Evolutionary conservation across 2,888 invertebrate genomes (phyloP).

Genomic region (Monoplex corrugatus): DNA sequence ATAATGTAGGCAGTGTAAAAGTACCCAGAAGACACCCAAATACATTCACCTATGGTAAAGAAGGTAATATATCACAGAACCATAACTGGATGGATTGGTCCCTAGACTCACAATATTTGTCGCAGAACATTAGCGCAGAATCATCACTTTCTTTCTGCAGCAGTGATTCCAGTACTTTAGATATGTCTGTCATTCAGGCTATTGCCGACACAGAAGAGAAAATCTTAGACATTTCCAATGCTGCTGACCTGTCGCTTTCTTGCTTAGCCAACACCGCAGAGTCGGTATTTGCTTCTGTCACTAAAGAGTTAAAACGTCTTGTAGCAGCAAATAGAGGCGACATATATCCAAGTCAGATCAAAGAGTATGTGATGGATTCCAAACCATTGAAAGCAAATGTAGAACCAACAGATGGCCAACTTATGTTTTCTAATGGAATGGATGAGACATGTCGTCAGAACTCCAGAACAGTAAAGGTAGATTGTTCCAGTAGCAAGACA

Average conservation of each 20-base stretch:
- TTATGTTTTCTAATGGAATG: neutral
- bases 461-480: neutral
- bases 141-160: neutral
- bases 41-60: neutral
- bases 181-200: neutral
- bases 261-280: neutral
- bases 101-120: neutral
- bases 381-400: neutral
- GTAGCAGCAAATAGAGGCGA: neutral
- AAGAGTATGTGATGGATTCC: neutral
- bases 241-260: too few species aligned
- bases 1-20: neutral
- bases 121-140: neutral
- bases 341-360: conserved; percentile 19
- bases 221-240: neutral
- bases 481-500: neutral
- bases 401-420: neutral
- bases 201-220: neutral
- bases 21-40: neutral
- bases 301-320: neutral
- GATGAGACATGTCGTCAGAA: neutral
- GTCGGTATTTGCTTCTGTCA: neutral
- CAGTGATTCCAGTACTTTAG: neutral
- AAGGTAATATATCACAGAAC: conserved; percentile 35
- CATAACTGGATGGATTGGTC: conserved; percentile 1